Evolutionary conservation across 2,888 invertebrate genomes (phyloP).

Genomic region (Megalurothrips usitatus): DNA sequence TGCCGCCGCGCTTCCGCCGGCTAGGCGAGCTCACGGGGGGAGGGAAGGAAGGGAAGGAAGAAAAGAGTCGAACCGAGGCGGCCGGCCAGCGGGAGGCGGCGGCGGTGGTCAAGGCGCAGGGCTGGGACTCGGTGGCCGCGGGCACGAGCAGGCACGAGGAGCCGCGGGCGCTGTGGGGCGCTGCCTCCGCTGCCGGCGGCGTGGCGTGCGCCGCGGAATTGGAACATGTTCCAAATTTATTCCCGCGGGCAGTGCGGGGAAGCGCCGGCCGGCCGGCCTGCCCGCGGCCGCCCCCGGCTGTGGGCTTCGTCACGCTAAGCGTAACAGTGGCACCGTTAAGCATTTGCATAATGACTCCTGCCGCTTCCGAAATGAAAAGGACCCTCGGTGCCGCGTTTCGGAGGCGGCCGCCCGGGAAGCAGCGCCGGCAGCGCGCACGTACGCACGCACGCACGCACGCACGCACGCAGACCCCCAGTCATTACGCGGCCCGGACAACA

Average conservation of each 20-base stretch:
- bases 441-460: too few relatives aligned
- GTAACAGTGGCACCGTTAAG: conserved; percentile 17
- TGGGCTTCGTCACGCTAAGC: background rate
- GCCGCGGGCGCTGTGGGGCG: too few relatives aligned
- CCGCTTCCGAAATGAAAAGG: background rate
- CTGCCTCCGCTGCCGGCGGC: too few relatives aligned
- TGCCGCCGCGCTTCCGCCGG: background rate
- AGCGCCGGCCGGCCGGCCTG: background rate
- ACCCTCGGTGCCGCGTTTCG: too few relatives aligned
- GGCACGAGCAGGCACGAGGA: too few relatives aligned
- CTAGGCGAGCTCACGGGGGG: background rate
- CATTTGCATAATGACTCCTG: conserved; percentile 17
- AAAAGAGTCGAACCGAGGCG: background rate
- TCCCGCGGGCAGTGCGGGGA: background rate
- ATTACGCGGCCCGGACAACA: too few relatives aligned
- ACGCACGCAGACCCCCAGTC: too few relatives aligned
- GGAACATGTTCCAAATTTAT: background rate
- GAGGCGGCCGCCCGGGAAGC: background rate
- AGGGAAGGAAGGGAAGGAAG: too few relatives aligned
- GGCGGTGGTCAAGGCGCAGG: too few relatives aligned
- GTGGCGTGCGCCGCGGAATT: background rate
- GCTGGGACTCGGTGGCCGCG: too few relatives aligned
- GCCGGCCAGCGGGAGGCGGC: background rate
- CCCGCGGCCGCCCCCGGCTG: background rate
- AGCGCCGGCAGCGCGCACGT: too few relatives aligned